phyloP scores from a whole-genome alignment of 2,797 vertebrate species.

The Characodon lateralis region DNA sequence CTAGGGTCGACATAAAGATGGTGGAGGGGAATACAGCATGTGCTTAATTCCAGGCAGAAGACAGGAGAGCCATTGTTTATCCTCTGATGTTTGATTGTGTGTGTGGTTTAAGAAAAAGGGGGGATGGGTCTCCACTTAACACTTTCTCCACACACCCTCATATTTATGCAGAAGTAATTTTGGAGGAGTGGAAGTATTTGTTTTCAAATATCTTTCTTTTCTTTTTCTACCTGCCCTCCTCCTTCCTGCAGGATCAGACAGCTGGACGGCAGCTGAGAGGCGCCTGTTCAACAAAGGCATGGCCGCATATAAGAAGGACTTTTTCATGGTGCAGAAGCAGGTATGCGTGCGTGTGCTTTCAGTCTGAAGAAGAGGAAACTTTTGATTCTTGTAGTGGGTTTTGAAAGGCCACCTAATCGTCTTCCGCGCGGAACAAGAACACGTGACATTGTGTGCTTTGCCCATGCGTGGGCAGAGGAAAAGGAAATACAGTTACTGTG shows the following conservation, averaged over 20 bases:
- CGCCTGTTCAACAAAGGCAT: constrained; percentile 97
- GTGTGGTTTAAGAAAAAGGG: constrained; percentile 31
- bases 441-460: constrained; percentile 5
- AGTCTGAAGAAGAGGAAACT: not conserved
- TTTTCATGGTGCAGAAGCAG: constrained; percentile 98
- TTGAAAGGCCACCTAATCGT: not conserved
- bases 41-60: constrained; percentile 75
- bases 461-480: constrained; percentile 16
- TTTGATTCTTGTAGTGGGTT: not conserved
- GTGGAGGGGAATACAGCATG: constrained; percentile 61
- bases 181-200: constrained; percentile 4
- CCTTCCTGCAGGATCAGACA: constrained; percentile 88
- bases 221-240: not conserved
- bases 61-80: constrained; percentile 79
- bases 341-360: constrained; percentile 59
- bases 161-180: constrained; percentile 16
- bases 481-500: constrained; percentile 26
- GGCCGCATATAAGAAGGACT: constrained; percentile 93
- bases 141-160: constrained; percentile 13
- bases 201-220: not conserved
- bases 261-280: constrained; percentile 90
- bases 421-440: not conserved
- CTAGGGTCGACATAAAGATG: constrained; percentile 64
- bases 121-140: constrained; percentile 28
- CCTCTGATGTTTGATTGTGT: constrained; percentile 22